These are phyloP conservation scores for Brachionus plicatilis DNA, from an alignment of 1,140 invertebrate genomes.

Conservation along the genomic window DNA sequence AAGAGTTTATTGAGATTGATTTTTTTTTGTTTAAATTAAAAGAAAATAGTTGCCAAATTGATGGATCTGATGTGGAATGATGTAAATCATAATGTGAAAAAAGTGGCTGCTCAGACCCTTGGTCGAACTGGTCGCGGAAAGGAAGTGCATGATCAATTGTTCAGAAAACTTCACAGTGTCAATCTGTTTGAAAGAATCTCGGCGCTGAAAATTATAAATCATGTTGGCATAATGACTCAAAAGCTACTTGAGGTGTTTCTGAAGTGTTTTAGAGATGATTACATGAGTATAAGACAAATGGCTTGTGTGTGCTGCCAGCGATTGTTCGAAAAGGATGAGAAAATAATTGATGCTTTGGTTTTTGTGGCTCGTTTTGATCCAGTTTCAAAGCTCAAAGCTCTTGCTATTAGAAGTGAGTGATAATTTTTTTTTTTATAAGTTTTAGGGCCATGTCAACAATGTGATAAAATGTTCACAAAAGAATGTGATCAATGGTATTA, in stretches of 20 bases:
- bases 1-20: too few relatives aligned
- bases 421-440: too few relatives aligned
- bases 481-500: too few relatives aligned
- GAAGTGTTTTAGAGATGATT: slow-evolving; percentile 53
- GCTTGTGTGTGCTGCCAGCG: slow-evolving; percentile 51
- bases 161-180: neutral
- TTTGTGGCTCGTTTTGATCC: slow-evolving; percentile 52
- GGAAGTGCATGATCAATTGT: slow-evolving; percentile 31
- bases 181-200: neutral
- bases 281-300: slow-evolving; percentile 50
- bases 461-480: too few relatives aligned
- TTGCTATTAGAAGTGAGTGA: slow-evolving; percentile 52
- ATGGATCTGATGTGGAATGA: slow-evolving; percentile 38
- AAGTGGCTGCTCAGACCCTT: slow-evolving; percentile 14
- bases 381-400: slow-evolving; percentile 54
- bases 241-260: slow-evolving; percentile 52
- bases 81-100: slow-evolving; percentile 14
- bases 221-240: slow-evolving; percentile 51
- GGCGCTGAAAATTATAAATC: slow-evolving; percentile 19
- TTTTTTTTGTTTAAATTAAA: neutral
- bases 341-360: slow-evolving; percentile 48
- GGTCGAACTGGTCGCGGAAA: slow-evolving; percentile 2
- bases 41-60: neutral
- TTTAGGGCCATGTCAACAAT: too few relatives aligned
- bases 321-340: slow-evolving; percentile 49